Evolutionary conservation across 2,888 invertebrate species (phyloP), one percentile per base, ranked within the genome.

Genomic region (Acleris holmiana): DNA sequence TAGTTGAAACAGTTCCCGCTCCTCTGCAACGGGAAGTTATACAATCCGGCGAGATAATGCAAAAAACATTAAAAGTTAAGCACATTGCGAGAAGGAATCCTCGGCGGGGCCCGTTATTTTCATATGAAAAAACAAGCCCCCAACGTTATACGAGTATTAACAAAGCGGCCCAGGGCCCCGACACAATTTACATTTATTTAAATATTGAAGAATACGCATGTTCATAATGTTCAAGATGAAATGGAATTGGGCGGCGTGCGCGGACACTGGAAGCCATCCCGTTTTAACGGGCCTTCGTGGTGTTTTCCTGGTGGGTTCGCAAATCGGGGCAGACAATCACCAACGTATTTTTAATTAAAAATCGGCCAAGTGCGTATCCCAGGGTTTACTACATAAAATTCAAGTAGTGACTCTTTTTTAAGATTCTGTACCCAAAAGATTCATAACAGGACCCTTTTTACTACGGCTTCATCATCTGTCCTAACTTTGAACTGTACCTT

Each of bases 141-240:
- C 49, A 55, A 55, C 60, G 21, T 60, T 66, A 44, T 61, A n/a
- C n/a, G n/a, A n/a, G n/a, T n/a, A 66, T 61, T 56, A 60, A 61
- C 56, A 61, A 66, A 57, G 58, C 72, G 76, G 70, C 83, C 77
- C 84, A 73, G 67, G 76, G 82, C 71, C 85, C 85, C 84, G 69
- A 76, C 73, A 80, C 84, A 85, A 86, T 85, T 84, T 85, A 79
- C 81, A 84, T 83, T 83, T 78, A 75, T 80, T 83, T 84, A 80
- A 85, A 85, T 85, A 83, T 82, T 85, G 74, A 79, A 80, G 73
- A 78, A 78, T 76, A 77, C 75, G 73, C 70, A 76, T 71, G 73
- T 70, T 72, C 59, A 74, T 74, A 73, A 76, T 74, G 72, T 73
- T 75, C 69, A 68, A 74, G 69, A 76, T 73, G 72, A 75, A 76